A percentile compares a stretch with the other conserved stretches of the same genome.
Conservation (phyloP, 2,888 invertebrate species). For the Salpingus planirostris region DNA sequence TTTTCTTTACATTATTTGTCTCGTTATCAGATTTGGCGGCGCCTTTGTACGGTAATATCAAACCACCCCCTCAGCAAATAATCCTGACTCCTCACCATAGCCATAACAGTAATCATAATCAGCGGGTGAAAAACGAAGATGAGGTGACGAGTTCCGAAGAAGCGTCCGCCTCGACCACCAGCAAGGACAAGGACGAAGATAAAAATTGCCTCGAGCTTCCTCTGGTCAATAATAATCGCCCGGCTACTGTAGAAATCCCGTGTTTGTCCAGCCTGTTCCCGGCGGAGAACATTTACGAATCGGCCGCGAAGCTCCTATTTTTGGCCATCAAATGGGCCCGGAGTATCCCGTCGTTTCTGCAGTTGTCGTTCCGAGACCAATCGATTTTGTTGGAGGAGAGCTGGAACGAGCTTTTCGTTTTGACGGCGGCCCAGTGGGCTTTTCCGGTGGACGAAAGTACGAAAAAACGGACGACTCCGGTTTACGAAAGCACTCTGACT, state of each 20-base stretch:
- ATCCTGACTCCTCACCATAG: constrained; percentile 8
- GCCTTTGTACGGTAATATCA: too few species aligned
- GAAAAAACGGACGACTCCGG: too few species aligned
- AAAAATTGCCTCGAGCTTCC: constrained; percentile 30
- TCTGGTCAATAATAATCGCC: constrained; percentile 21
- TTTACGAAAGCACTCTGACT: too few species aligned
- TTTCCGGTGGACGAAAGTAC: constrained; percentile 66
- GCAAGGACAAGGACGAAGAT: constrained; percentile 11
- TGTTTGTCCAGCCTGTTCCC: constrained; percentile 46
- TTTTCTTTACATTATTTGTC: too few species aligned
- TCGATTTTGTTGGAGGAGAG: constrained; percentile 64
- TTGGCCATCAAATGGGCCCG: constrained; percentile 73
- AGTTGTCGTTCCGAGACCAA: constrained; percentile 64
- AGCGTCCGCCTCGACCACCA: constrained; percentile 34
- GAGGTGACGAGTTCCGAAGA: constrained; percentile 71
- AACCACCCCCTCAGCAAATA: constrained; percentile 3
- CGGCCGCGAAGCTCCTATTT: constrained; percentile 67
- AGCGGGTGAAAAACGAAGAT: constrained; percentile 51
- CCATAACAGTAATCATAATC: too few species aligned
- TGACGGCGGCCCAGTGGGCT: constrained; percentile 76
- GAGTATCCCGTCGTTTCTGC: constrained; percentile 63
- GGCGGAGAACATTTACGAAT: constrained; percentile 56
- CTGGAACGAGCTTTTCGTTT: constrained; percentile 76
- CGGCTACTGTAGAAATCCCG: constrained; percentile 29
- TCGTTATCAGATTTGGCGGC: too few species aligned